phyloP scores from a whole-genome alignment of 2,888 invertebrate species.

The Troides helena region DNA sequence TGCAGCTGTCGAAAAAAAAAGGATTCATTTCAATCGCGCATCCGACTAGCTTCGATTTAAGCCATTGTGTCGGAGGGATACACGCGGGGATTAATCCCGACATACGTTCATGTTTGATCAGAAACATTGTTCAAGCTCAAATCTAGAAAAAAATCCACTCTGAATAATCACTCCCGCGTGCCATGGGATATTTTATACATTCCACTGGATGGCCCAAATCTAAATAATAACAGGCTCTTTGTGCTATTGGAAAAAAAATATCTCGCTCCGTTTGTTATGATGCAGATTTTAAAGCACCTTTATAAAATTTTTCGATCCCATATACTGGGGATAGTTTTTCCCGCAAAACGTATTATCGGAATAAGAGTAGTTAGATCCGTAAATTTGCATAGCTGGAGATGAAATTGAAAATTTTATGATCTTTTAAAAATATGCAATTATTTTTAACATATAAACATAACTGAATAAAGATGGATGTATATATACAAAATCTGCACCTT shows the following conservation, averaged over 20 bases:
- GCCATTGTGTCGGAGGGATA: slow-evolving; percentile 24
- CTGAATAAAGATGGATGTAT: no score
- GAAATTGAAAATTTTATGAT: no score
- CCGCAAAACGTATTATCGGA: background rate
- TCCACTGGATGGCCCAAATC: slow-evolving; percentile 5
- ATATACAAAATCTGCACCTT: no score
- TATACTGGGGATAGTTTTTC: background rate
- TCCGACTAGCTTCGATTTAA: slow-evolving; percentile 22
- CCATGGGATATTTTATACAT: slow-evolving; percentile 12
- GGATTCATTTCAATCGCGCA: slow-evolving; percentile 28
- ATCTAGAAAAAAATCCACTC: slow-evolving; percentile 27
- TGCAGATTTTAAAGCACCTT: background rate
- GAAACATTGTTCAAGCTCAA: slow-evolving; percentile 28
- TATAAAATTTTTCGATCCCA: background rate
- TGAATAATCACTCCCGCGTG: slow-evolving; percentile 18
- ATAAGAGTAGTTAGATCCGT: background rate
- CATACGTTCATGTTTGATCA: slow-evolving; percentile 24
- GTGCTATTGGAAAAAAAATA: slow-evolving; percentile 7
- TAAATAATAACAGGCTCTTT: slow-evolving; percentile 2
- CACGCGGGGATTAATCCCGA: slow-evolving; percentile 23
- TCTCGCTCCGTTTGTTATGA: slow-evolving; percentile 1
- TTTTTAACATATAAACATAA: background rate
- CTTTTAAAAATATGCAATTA: background rate
- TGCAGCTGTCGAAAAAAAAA: slow-evolving; percentile 24
- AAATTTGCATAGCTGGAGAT: background rate